Conservation (phyloP, 2,888 invertebrate genomes). For the Drosophila borealis region DNA sequence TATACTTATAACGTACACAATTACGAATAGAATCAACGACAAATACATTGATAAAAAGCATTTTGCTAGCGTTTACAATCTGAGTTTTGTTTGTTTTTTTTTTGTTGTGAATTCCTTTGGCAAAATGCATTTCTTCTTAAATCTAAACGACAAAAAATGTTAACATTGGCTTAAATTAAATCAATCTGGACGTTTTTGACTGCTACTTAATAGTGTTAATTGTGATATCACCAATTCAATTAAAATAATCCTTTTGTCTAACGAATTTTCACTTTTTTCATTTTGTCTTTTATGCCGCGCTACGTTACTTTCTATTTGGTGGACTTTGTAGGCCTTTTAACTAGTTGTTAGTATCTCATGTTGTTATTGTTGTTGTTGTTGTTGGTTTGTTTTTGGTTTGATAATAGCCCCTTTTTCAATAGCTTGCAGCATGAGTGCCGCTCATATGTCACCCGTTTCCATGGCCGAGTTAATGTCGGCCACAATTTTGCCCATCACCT, state of each 20-base stretch:
- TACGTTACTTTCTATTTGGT: constrained; percentile 55
- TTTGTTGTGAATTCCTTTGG: constrained; percentile 71
- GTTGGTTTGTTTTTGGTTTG: constrained; percentile 69
- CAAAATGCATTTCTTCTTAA: constrained; percentile 67
- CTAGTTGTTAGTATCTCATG: constrained; percentile 47
- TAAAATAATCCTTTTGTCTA: constrained; percentile 38
- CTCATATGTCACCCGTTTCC: constrained; percentile 87
- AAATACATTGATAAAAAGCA: constrained; percentile 52
- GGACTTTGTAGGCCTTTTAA: constrained; percentile 41
- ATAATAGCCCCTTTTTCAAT: constrained; percentile 63
- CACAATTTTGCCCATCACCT: constrained; percentile 88
- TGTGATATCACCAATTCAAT: constrained; percentile 73
- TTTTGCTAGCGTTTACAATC: constrained; percentile 52
- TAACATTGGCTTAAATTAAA: constrained; percentile 66
- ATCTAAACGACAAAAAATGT: constrained; percentile 55
- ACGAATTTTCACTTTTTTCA: constrained; percentile 7
- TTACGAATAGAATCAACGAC: constrained; percentile 45
- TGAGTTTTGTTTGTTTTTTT: constrained; percentile 34
- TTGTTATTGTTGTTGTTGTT: constrained; percentile 24
- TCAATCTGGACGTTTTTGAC: constrained; percentile 73
- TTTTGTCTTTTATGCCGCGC: constrained; percentile 22
- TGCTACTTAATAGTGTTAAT: constrained; percentile 50
- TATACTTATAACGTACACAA: constrained; percentile 42
- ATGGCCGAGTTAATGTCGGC: constrained; percentile 88
- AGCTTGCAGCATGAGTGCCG: constrained; percentile 21